Conservation (phyloP, 2,113 vertebrate species). For the Bagarius yarrelli region DNA sequence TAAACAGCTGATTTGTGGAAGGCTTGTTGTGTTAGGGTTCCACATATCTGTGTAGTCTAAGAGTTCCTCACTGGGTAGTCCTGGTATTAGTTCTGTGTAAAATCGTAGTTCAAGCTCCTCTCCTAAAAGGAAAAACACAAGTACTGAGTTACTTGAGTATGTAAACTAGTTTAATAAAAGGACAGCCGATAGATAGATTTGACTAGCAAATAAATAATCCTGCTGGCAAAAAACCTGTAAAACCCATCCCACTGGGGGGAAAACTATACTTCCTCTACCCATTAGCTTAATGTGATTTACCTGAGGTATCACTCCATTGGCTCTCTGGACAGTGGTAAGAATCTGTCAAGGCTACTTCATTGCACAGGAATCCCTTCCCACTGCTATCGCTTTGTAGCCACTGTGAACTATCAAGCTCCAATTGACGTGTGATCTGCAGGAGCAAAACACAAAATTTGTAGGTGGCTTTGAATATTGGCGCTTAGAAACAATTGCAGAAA, state of each 20-base stretch:
- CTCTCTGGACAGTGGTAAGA: conserved; percentile 64
- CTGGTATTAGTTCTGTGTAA: conserved; percentile 50
- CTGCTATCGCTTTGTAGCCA: conserved; percentile 46
- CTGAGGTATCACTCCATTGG: conserved; percentile 71
- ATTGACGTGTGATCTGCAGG: conserved; percentile 68
- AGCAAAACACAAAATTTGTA: conserved; percentile 58
- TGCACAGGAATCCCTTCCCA: conserved; percentile 63
- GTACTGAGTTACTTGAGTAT: too few species aligned
- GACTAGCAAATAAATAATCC: conserved; percentile 1
- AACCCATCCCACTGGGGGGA: too few species aligned
- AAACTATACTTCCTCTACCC: not conserved
- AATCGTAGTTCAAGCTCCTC: conserved; percentile 49
- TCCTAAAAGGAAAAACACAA: conserved; percentile 33
- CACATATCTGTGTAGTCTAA: conserved; percentile 46
- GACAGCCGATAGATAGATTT: not conserved
- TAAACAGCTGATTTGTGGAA: conserved; percentile 34
- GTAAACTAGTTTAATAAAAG: not conserved
- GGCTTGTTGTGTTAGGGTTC: not conserved
- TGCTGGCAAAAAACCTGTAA: not conserved
- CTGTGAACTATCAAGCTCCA: conserved; percentile 61
- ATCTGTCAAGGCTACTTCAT: conserved; percentile 61
- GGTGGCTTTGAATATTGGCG: conserved; percentile 17
- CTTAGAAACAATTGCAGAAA: conserved; percentile 29
- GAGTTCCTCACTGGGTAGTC: not conserved
- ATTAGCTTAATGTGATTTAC: conserved; percentile 60